These are phyloP conservation scores for Rhinolophus sinicus DNA, from an alignment of 2,113 vertebrate species.

Conservation along the genomic window DNA sequence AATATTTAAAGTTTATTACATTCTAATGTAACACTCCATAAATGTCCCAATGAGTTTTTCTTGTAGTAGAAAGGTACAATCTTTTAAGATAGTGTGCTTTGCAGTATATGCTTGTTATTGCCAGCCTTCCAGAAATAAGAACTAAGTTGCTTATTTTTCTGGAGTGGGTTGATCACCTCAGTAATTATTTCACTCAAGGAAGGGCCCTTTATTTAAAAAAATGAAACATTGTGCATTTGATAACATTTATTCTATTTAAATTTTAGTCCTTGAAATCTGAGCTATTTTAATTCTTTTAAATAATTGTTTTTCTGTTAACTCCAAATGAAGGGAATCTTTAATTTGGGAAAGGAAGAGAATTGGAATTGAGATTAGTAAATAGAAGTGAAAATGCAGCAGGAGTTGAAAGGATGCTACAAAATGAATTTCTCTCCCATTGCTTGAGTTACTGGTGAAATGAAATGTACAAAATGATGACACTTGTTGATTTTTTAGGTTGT, in stretches of 20 bases:
- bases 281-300: not conserved
- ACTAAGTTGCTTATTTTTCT: constrained; percentile 33
- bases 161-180: not conserved
- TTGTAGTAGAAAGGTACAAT: not conserved
- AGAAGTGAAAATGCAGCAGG: not conserved
- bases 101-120: not conserved
- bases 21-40: not conserved
- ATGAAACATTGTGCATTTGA: not conserved
- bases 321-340: constrained; percentile 4
- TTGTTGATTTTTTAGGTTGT: constrained; percentile 43
- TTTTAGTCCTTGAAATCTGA: not conserved
- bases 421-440: not conserved
- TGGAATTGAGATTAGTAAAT: constrained; percentile 10
- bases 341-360: not conserved
- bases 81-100: not conserved
- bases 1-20: constrained; percentile 35
- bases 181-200: not conserved
- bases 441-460: constrained; percentile 27
- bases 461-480: not conserved
- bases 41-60: constrained; percentile 3
- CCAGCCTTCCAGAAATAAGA: constrained; percentile 17
- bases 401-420: not conserved
- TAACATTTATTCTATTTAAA: constrained; percentile 34
- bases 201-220: not conserved
- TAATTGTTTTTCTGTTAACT: constrained; percentile 19